These are phyloP conservation scores for Origma solitaria DNA, from an alignment of 2,113 vertebrate genomes.

Conservation along the genomic window DNA sequence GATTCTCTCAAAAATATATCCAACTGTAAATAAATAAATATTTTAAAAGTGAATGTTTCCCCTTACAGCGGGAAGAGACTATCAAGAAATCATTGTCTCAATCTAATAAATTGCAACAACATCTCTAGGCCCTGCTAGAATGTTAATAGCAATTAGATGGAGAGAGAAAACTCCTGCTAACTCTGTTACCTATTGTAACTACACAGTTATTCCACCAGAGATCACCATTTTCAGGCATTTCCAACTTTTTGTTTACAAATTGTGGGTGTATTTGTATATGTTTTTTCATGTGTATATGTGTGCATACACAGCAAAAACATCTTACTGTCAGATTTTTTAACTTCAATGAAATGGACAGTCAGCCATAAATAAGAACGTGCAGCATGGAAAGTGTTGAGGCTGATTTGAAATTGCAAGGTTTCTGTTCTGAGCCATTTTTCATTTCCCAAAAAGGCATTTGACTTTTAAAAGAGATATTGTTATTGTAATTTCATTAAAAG, in stretches of 20 bases:
- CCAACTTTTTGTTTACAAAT: not conserved
- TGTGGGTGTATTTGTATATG: not conserved
- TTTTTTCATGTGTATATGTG: accelerated
- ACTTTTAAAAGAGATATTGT: not conserved
- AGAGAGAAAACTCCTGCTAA: not conserved
- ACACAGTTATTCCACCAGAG: not conserved
- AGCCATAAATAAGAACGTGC: not conserved
- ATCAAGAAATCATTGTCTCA: not conserved
- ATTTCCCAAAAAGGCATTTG: not conserved
- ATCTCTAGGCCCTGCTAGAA: not conserved
- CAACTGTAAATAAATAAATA: not conserved
- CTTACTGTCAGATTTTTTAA: not conserved
- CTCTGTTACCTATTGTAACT: not conserved
- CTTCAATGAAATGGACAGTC: not conserved
- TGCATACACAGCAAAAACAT: not conserved
- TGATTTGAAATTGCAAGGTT: not conserved
- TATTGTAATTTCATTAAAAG: not conserved
- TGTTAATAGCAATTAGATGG: not conserved
- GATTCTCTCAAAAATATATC: not conserved
- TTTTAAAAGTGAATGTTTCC: not conserved
- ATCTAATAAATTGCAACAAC: not conserved
- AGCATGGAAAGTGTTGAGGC: not conserved
- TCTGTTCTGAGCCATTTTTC: not conserved
- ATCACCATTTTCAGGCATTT: not conserved
- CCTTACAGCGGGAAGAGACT: not conserved